Evolutionary conservation across 30 jellyfish, hydroid and myxozoan genomes (phyloP).

Genomic region (Turritopsis dohrnii): DNA sequence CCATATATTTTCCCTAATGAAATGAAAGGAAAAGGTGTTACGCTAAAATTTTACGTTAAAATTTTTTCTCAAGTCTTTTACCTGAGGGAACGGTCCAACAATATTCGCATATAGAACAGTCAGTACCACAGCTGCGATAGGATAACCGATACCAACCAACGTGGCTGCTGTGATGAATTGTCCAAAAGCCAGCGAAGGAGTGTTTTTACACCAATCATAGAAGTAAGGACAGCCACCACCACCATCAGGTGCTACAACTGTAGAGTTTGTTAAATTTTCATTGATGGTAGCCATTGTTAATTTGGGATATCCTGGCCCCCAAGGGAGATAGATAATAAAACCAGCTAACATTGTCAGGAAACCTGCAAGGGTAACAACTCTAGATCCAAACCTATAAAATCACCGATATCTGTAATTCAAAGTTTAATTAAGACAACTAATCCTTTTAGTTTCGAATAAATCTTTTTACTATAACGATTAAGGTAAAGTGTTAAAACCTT

Average conservation of each 20-base stretch:
- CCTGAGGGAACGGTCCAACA: slow-evolving; percentile 82
- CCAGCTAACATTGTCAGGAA: slow-evolving; percentile 42
- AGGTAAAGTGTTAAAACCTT: too few species aligned
- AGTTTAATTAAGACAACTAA: too few species aligned
- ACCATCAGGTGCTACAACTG: too few species aligned
- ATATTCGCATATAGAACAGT: slow-evolving; percentile 47
- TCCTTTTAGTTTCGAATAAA: too few species aligned
- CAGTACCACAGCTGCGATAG: slow-evolving; percentile 38
- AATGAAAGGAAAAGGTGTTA: not conserved
- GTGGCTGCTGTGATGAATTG: slow-evolving; percentile 51
- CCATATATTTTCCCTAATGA: slow-evolving; percentile 74
- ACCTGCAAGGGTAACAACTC: slow-evolving; percentile 42
- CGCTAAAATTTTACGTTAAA: too few species aligned
- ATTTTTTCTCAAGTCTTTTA: not conserved
- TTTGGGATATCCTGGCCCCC: slow-evolving; percentile 76
- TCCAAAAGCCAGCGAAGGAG: slow-evolving; percentile 51
- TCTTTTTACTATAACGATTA: too few species aligned
- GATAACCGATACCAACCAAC: slow-evolving; percentile 48
- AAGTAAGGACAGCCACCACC: slow-evolving; percentile 60
- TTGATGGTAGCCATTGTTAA: slow-evolving; percentile 22
- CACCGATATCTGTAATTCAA: too few species aligned
- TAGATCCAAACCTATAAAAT: slow-evolving; percentile 58
- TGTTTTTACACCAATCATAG: slow-evolving; percentile 64
- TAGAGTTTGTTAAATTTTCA: not conserved
- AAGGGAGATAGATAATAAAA: slow-evolving; percentile 61